Evolutionary conservation across 2,888 invertebrate species (phyloP).

Genomic region (Tridacna gigas): DNA sequence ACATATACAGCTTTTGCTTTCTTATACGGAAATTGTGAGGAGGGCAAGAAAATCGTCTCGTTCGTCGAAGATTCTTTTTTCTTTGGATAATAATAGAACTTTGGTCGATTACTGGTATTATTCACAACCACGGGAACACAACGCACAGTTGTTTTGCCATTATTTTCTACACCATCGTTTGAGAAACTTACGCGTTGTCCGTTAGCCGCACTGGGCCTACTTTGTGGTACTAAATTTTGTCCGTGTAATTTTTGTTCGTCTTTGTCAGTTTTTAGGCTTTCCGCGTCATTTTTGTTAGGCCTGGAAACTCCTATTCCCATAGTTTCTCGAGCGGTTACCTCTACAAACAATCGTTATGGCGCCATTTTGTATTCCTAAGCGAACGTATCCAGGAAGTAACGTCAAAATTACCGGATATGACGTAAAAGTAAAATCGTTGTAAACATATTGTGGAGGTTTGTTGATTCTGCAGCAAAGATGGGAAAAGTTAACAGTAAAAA

Average conservation of each 20-base stretch:
- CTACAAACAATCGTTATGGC: not conserved
- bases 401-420: slow-evolving; percentile 37
- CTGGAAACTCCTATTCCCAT: slow-evolving; percentile 17
- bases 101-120: not conserved
- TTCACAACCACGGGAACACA: not conserved
- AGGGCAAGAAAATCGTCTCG: slow-evolving; percentile 41
- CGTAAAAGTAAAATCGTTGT: slow-evolving; percentile 13
- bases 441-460: not conserved
- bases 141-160: not conserved
- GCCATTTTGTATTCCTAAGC: not conserved
- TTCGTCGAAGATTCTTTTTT: not conserved
- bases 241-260: not conserved
- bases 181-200: not conserved
- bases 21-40: slow-evolving; percentile 55
- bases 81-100: slow-evolving; percentile 46
- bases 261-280: not conserved
- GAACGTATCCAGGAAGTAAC: slow-evolving; percentile 20
- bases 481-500: slow-evolving; percentile 24
- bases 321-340: not conserved
- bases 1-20: slow-evolving; percentile 57
- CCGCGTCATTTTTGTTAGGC: not conserved
- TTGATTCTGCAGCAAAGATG: slow-evolving; percentile 1
- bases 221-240: not conserved
- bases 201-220: not conserved
- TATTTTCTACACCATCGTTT: slow-evolving; percentile 24